phyloP scores from a whole-genome alignment of 2,888 invertebrate genomes.

The Myopa testacea region DNA sequence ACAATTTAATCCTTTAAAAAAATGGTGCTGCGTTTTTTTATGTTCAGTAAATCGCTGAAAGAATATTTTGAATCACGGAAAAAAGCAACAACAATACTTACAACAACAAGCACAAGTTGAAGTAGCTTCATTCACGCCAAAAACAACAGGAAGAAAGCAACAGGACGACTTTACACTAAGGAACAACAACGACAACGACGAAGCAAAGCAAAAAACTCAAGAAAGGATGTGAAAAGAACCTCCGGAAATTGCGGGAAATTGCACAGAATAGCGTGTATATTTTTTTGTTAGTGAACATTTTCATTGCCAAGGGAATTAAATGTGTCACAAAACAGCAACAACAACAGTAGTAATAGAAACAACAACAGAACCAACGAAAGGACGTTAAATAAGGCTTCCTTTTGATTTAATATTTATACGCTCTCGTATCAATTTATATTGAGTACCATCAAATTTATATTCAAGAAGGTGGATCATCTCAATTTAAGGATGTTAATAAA shows the following conservation, averaged over 20 bases:
- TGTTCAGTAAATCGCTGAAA: not conserved
- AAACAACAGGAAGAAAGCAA: conserved; percentile 41
- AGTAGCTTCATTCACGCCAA: no score
- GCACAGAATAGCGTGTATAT: conserved; percentile 14
- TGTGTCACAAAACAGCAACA: not conserved
- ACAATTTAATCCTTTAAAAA: conserved; percentile 19
- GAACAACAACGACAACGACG: no score
- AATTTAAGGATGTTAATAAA: no score
- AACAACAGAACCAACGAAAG: no score
- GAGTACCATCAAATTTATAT: no score
- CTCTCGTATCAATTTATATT: no score
- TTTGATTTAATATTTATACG: no score
- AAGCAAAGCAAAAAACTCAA: no score
- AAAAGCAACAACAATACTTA: not conserved
- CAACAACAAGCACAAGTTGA: conserved; percentile 17
- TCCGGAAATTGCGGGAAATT: conserved; percentile 19
- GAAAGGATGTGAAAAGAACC: not conserved
- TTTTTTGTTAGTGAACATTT: not conserved
- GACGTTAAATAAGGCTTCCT: no score
- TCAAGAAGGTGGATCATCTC: no score
- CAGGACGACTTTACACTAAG: conserved; percentile 21
- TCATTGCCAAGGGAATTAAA: conserved; percentile 14
- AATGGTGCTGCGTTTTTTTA: not conserved
- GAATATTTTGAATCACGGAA: not conserved
- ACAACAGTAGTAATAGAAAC: no score